Percentiles rank a stretch among this genome's conserved stretches.
These are phyloP conservation scores for Brachyhypopomus gauderio DNA, from an alignment of 2,113 vertebrate species.

Conservation along the genomic window DNA sequence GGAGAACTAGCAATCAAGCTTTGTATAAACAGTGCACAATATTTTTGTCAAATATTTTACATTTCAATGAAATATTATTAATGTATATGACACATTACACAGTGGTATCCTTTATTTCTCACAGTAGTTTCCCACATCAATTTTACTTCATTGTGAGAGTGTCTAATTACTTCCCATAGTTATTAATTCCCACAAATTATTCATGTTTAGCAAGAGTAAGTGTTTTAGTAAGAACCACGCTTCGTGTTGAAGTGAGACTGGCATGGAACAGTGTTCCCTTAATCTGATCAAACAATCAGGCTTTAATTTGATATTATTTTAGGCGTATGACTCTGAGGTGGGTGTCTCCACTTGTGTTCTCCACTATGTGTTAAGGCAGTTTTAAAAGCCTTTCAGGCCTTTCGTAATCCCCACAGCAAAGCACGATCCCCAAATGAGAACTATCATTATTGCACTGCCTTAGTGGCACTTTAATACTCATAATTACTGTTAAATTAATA, in stretches of 20 bases:
- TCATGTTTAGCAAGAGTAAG: neutral
- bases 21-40: too few species aligned
- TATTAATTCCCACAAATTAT: slow-evolving; percentile 3
- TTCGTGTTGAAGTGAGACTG: slow-evolving; percentile 1
- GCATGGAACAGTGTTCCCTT: neutral
- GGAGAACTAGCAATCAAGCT: too few species aligned
- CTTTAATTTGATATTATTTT: neutral
- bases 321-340: neutral
- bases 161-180: neutral
- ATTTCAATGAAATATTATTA: too few species aligned
- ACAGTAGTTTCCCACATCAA: neutral
- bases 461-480: slow-evolving; percentile 51
- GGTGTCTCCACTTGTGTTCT: too few species aligned
- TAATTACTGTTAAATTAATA: slow-evolving; percentile 70
- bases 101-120: too few species aligned
- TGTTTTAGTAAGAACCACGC: neutral
- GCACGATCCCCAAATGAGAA: neutral
- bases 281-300: slow-evolving; percentile 30
- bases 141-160: neutral
- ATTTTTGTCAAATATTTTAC: too few species aligned
- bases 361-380: neutral
- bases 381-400: neutral
- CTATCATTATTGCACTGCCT: slow-evolving; percentile 53
- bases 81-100: too few species aligned
- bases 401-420: slow-evolving; percentile 5